These are phyloP conservation scores for Dendrophyllia cribrosa DNA, from an alignment of 64 coral and sea anemone genomes.

Conservation along the genomic window DNA sequence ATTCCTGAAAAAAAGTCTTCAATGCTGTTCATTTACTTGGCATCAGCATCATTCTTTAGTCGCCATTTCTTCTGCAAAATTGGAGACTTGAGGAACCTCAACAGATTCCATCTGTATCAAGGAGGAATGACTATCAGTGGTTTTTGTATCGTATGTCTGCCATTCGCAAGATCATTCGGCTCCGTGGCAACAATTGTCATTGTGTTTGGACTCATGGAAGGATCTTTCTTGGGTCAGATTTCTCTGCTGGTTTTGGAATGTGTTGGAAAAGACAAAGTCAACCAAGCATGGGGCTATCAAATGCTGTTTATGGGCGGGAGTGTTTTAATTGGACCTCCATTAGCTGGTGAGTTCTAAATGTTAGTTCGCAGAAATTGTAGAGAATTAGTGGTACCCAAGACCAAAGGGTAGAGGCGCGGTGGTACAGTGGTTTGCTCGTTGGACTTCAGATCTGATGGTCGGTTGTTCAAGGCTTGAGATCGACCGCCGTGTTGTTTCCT, in stretches of 20 bases:
- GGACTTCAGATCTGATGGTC: too few relatives aligned
- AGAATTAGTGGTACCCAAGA: too few relatives aligned
- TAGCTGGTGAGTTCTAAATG: constrained; percentile 54
- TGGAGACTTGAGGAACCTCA: constrained; percentile 27
- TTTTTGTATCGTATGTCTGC: constrained; percentile 10
- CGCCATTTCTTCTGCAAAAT: constrained; percentile 44
- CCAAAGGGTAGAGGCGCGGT: too few relatives aligned
- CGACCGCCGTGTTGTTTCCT: too few relatives aligned
- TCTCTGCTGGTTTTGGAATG: constrained; percentile 26
- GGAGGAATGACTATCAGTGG: constrained; percentile 3
- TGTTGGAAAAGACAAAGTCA: constrained; percentile 15
- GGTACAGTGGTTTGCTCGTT: too few relatives aligned
- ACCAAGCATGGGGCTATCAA: constrained; percentile 39
- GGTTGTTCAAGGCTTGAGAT: too few relatives aligned
- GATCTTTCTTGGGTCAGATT: constrained; percentile 4
- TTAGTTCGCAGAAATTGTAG: too few relatives aligned
- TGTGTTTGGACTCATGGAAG: constrained; percentile 59
- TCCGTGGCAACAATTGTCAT: constrained; percentile 18
- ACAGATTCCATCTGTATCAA: constrained; percentile 49
- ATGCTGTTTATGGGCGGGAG: background rate
- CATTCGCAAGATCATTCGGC: constrained; percentile 16
- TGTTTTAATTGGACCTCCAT: constrained; percentile 12
- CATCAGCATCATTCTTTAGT: constrained; percentile 27
- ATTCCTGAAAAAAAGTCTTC: constrained; percentile 19
- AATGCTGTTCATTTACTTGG: constrained; percentile 47